These are phyloP conservation scores for Coracopsis vasa DNA, from an alignment of 2,113 vertebrate genomes.

Conservation along the genomic window DNA sequence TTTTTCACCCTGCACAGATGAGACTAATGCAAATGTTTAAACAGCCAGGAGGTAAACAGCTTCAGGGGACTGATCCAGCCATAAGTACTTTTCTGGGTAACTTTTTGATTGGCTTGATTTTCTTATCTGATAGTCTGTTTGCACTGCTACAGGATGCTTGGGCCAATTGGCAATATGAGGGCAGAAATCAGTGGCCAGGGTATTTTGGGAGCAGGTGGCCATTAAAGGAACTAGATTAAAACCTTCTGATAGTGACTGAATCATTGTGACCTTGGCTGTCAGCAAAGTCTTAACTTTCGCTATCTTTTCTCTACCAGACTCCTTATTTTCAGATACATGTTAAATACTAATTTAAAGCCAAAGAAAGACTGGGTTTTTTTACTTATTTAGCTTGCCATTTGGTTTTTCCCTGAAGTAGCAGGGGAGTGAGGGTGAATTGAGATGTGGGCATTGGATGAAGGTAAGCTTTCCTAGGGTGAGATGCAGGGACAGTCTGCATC, in stretches of 20 bases:
- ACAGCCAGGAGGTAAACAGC: background rate
- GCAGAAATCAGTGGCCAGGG: background rate
- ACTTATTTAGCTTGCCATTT: background rate
- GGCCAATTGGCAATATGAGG: constrained; percentile 3
- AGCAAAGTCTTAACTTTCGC: background rate
- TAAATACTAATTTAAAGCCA: background rate
- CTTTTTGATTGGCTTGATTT: background rate
- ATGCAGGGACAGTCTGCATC: background rate
- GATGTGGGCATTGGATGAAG: background rate
- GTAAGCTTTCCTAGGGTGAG: background rate
- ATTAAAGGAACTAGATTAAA: constrained; percentile 21
- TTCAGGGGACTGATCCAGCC: background rate
- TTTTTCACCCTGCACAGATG: background rate
- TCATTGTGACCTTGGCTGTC: background rate
- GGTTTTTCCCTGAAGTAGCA: background rate
- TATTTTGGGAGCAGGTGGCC: constrained; percentile 52
- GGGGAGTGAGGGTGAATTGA: background rate
- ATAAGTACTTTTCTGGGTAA: background rate
- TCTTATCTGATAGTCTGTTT: background rate
- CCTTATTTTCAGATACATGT: background rate
- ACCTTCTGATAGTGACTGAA: background rate
- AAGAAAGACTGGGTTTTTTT: background rate
- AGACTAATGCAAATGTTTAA: background rate
- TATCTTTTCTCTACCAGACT: background rate
- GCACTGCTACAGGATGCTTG: background rate